phyloP scores from a whole-genome alignment of 2,797 vertebrate species.

The Eleutherodactylus coqui region DNA sequence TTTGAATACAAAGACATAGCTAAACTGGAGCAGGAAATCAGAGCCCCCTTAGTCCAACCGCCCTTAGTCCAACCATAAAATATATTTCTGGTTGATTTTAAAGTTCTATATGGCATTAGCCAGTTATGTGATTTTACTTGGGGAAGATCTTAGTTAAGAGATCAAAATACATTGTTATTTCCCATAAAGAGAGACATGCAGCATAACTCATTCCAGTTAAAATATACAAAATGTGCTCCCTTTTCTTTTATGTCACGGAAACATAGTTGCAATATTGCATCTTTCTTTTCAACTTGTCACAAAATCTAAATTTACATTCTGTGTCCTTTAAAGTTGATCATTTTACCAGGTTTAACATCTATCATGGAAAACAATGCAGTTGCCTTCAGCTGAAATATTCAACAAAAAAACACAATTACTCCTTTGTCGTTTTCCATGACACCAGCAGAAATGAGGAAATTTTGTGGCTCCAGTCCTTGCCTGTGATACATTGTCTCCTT shows the following conservation, averaged over 20 bases:
- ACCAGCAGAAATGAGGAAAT: conserved; percentile 13
- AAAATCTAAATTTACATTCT: not conserved
- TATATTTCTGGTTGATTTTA: too few species aligned
- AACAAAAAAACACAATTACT: not conserved
- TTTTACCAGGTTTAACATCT: not conserved
- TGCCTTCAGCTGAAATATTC: not conserved
- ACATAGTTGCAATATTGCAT: not conserved
- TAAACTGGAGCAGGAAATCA: too few species aligned
- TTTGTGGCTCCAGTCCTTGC: not conserved
- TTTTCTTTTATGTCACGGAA: not conserved
- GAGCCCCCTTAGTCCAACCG: too few species aligned
- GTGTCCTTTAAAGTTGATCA: not conserved
- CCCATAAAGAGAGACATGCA: too few species aligned
- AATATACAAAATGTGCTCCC: not conserved
- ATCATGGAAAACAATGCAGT: not conserved
- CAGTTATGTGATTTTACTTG: too few species aligned
- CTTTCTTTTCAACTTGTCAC: not conserved
- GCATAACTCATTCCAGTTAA: too few species aligned
- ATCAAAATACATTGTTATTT: too few species aligned
- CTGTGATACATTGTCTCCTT: conserved; percentile 38
- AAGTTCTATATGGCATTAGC: too few species aligned
- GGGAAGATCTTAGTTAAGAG: too few species aligned
- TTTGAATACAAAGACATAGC: too few species aligned
- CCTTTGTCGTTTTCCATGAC: not conserved
- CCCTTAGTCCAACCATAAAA: too few species aligned